Conservation (phyloP, 2,797 vertebrate genomes). For the Sebastes itinus region DNA sequence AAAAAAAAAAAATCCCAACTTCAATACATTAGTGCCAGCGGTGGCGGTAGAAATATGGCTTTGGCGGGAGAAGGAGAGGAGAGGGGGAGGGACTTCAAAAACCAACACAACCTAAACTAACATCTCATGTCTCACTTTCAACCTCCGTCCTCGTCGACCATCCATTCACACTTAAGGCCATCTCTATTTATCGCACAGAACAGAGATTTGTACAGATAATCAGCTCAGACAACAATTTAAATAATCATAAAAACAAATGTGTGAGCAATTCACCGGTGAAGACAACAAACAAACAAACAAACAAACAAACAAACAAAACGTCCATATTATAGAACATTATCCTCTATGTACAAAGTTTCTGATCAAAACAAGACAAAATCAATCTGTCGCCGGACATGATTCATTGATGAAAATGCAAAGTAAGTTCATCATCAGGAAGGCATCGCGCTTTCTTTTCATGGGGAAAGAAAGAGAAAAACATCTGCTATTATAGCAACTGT, state of each 20-base stretch:
- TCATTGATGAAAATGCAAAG: constrained; percentile 48
- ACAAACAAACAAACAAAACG: constrained; percentile 26
- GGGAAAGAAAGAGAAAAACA: constrained; percentile 44
- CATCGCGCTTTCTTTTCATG: constrained; percentile 56
- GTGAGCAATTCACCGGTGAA: constrained; percentile 35
- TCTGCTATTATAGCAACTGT: constrained; percentile 60
- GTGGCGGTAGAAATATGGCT: constrained; percentile 66
- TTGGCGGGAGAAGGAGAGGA: constrained; percentile 3
- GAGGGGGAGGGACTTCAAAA: not conserved
- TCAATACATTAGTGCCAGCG: constrained; percentile 13
- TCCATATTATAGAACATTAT: constrained; percentile 54
- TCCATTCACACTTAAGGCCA: constrained; percentile 68
- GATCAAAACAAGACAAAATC: constrained; percentile 49
- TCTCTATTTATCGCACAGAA: constrained; percentile 33
- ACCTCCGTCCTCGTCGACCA: not conserved
- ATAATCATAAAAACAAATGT: constrained; percentile 62
- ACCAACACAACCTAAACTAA: constrained; percentile 19
- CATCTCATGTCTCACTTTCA: constrained; percentile 17
- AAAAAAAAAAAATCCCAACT: not conserved
- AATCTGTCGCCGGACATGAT: constrained; percentile 37
- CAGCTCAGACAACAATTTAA: constrained; percentile 48
- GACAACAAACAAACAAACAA: constrained; percentile 30
- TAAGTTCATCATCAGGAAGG: constrained; percentile 64
- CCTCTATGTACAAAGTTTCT: constrained; percentile 65
- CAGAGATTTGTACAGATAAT: constrained; percentile 22